phyloP scores from a whole-genome alignment of 2,113 vertebrate genomes.

The Procavia capensis region DNA sequence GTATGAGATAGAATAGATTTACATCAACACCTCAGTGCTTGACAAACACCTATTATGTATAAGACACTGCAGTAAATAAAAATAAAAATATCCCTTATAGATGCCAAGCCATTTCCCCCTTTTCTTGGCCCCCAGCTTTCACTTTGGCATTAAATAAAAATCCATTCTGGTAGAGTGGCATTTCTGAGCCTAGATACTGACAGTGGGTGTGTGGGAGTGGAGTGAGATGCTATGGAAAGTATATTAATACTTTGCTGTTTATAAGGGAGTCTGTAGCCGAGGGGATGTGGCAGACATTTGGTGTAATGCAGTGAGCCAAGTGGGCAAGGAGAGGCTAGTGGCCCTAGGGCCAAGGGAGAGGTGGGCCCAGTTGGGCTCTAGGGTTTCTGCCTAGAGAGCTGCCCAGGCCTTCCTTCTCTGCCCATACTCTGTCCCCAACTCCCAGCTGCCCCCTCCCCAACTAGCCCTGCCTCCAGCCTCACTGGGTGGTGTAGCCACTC shows the following conservation, averaged over 20 bases:
- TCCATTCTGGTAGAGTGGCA: background rate
- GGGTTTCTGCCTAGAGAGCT: background rate
- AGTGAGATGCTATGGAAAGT: background rate
- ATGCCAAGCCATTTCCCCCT: background rate
- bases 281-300: background rate
- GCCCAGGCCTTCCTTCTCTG: conserved; percentile 71
- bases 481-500: background rate
- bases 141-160: background rate
- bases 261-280: conserved; percentile 27
- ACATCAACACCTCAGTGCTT: background rate
- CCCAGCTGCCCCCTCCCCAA: background rate
- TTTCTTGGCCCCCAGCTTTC: background rate
- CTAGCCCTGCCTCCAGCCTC: background rate
- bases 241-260: background rate
- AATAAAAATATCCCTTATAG: background rate
- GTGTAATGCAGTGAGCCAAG: background rate
- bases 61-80: background rate
- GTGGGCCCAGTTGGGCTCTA: background rate
- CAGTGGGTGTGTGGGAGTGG: conserved; percentile 42
- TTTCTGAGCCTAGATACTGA: conserved; percentile 8
- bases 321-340: background rate
- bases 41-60: background rate
- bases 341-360: background rate
- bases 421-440: conserved; percentile 61
- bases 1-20: background rate